These are phyloP conservation scores for Asteroscopus sphinx DNA, from an alignment of 2,888 invertebrate species.

Conservation along the genomic window DNA sequence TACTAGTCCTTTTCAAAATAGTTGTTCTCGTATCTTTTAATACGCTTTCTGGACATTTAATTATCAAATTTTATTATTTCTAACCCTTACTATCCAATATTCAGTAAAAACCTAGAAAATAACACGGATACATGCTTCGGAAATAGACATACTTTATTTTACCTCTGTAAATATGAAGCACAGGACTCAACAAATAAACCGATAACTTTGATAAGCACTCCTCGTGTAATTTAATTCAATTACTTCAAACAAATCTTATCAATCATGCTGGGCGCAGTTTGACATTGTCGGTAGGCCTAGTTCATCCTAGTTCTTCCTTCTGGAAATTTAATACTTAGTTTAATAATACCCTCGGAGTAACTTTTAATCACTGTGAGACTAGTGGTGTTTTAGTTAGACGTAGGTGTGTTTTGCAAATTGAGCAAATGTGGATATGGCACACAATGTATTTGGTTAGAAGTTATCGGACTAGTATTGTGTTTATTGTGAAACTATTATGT, in stretches of 20 bases:
- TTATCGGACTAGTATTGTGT: conserved; percentile 70
- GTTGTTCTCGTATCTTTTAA: too few species aligned
- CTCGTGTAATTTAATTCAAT: conserved; percentile 71
- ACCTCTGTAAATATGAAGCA: conserved; percentile 47
- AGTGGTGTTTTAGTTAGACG: conserved; percentile 17
- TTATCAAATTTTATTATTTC: too few species aligned
- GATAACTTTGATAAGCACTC: conserved; percentile 85
- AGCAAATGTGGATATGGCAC: conserved; percentile 76
- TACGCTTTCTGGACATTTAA: too few species aligned
- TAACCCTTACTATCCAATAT: not conserved
- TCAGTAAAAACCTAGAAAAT: not conserved
- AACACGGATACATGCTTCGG: not conserved
- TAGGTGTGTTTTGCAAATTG: conserved; percentile 40
- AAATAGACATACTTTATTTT: not conserved
- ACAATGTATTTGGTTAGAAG: conserved; percentile 68
- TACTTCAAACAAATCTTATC: conserved; percentile 82
- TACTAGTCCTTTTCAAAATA: conserved; percentile 7
- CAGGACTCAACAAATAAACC: conserved; percentile 76
- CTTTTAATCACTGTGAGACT: conserved; percentile 25
- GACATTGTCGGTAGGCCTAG: conserved; percentile 46
- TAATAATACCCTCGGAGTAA: conserved; percentile 43
- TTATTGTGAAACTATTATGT: conserved; percentile 70
- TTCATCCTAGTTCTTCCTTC: conserved; percentile 6
- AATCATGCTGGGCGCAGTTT: conserved; percentile 66
- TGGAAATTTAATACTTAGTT: conserved; percentile 4